phyloP scores from a whole-genome alignment of 2,797 vertebrate genomes.

The Hemibagrus guttatus region DNA sequence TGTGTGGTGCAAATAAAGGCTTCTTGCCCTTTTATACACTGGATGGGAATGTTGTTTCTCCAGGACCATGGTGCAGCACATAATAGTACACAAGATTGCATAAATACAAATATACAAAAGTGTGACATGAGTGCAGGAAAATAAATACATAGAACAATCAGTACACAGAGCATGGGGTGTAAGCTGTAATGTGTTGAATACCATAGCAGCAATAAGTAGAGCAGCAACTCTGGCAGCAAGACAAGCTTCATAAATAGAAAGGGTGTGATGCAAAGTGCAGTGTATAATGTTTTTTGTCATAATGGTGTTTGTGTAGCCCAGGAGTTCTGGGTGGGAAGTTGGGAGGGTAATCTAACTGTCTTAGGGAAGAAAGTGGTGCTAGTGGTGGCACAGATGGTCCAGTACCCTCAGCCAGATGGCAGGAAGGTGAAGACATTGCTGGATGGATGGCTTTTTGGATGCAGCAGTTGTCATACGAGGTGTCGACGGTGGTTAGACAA shows the following conservation, averaged over 20 bases:
- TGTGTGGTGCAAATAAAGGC: no score
- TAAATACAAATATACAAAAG: not conserved
- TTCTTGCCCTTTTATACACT: not conserved
- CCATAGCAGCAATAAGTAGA: not conserved
- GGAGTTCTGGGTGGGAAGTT: not conserved
- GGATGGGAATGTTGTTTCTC: not conserved
- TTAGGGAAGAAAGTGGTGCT: not conserved
- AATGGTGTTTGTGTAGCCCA: not conserved
- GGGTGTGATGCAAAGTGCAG: not conserved
- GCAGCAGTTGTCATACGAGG: not conserved
- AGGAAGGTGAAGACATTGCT: not conserved
- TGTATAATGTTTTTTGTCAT: not conserved
- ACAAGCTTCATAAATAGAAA: not conserved
- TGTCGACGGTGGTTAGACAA: not conserved
- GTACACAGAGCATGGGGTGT: not conserved
- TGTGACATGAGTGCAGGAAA: not conserved
- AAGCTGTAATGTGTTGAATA: no score
- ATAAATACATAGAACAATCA: not conserved
- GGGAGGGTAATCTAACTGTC: not conserved
- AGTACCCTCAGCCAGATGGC: not conserved
- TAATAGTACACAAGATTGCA: no score
- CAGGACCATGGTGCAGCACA: no score
- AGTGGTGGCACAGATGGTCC: not conserved
- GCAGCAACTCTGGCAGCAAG: not conserved
- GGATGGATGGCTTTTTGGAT: not conserved